These are phyloP conservation scores for Platyrinchus mystaceus DNA, from an alignment of 2,797 vertebrate genomes.

Conservation along the genomic window DNA sequence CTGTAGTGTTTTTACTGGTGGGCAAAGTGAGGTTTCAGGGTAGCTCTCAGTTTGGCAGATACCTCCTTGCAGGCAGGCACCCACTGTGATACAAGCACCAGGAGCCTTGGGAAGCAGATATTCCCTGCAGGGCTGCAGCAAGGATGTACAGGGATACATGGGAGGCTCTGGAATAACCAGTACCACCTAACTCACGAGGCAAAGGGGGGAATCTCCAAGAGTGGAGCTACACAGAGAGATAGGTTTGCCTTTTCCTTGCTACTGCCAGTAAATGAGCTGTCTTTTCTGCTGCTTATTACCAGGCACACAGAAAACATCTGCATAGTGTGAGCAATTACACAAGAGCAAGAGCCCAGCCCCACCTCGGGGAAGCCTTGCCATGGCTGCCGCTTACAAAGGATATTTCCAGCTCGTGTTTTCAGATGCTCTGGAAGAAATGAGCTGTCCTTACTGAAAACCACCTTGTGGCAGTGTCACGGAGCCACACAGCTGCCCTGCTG, in stretches of 20 bases:
- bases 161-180: not conserved
- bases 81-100: not conserved
- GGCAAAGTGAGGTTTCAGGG: not conserved
- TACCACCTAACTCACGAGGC: not conserved
- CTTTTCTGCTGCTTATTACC: not conserved
- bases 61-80: not conserved
- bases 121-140: not conserved
- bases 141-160: accelerated
- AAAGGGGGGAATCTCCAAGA: not conserved
- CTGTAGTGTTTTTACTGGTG: not conserved
- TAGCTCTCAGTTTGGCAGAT: not conserved
- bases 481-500: not conserved
- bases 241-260: not conserved
- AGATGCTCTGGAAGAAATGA: not conserved
- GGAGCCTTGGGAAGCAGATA: not conserved
- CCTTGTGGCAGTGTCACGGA: not conserved
- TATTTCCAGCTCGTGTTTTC: not conserved
- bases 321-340: not conserved
- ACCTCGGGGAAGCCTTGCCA: not conserved
- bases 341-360: not conserved
- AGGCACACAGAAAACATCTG: not conserved
- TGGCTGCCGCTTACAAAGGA: not conserved
- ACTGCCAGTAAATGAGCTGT: not conserved
- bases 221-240: not conserved
- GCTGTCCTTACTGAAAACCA: not conserved